Evolutionary conservation across 2,113 vertebrate genomes (phyloP).

Genomic region (Otolemur garnettii): DNA sequence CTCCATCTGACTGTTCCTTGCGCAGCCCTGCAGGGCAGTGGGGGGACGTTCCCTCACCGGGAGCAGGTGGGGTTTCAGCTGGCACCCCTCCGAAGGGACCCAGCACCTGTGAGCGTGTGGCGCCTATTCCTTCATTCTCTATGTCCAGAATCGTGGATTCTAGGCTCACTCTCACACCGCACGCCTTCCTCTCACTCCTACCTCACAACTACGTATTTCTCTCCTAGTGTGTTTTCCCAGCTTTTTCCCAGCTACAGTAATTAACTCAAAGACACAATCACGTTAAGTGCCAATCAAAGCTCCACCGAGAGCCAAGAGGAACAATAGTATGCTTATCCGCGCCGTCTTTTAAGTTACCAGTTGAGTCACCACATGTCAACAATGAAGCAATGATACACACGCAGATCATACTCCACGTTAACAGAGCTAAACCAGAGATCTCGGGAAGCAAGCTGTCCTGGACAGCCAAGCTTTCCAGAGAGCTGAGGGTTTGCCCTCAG

Average conservation of each 20-base stretch:
- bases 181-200: slow-evolving; percentile 66
- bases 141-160: not conserved
- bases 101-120: not conserved
- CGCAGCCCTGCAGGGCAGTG: not conserved
- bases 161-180: not conserved
- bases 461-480: slow-evolving; percentile 32
- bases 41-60: fast-evolving
- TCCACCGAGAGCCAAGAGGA: slow-evolving; percentile 85
- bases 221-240: slow-evolving; percentile 77
- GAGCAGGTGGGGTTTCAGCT: not conserved
- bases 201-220: slow-evolving; percentile 70
- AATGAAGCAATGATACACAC: slow-evolving; percentile 86
- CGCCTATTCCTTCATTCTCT: not conserved
- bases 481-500: slow-evolving; percentile 2
- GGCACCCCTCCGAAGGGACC: not conserved
- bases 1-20: not conserved
- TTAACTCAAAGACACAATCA: slow-evolving; percentile 86
- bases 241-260: slow-evolving; percentile 87
- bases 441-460: slow-evolving; percentile 29
- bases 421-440: slow-evolving; percentile 59
- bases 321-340: slow-evolving; percentile 84
- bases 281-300: slow-evolving; percentile 88
- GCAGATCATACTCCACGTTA: slow-evolving; percentile 77
- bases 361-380: slow-evolving; percentile 86
- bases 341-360: slow-evolving; percentile 85